Evolutionary conservation across 2,113 vertebrate genomes (phyloP).

Genomic region (Oophaga pumilio): DNA sequence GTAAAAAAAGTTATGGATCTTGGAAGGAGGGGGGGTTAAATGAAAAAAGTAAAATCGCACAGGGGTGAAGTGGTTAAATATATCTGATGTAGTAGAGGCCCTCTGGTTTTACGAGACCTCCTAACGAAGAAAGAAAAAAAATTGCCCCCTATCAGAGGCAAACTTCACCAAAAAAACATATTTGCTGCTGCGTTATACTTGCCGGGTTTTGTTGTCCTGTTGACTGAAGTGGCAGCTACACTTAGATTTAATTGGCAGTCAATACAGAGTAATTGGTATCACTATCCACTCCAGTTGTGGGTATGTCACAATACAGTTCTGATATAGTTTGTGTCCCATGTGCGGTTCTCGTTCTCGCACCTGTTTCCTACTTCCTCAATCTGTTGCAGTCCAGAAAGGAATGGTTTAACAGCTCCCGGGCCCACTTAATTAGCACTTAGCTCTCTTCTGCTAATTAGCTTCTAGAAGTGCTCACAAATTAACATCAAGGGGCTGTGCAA

Average conservation of each 20-base stretch:
- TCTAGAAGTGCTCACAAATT: conserved; percentile 55
- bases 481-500: conserved; percentile 54
- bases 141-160: neutral
- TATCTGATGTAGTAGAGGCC: neutral
- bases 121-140: neutral
- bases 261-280: conserved; percentile 15
- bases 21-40: too few species aligned
- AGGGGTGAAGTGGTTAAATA: neutral
- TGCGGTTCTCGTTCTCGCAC: conserved; percentile 17
- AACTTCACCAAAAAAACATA: neutral
- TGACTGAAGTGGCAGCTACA: neutral
- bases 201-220: neutral
- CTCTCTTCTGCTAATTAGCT: conserved; percentile 56
- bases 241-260: neutral
- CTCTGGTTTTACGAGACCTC: neutral
- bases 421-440: conserved; percentile 57
- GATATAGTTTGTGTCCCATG: neutral
- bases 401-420: conserved; percentile 40
- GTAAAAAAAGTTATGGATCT: too few species aligned
- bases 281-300: neutral
- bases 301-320: conserved; percentile 5
- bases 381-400: conserved; percentile 46
- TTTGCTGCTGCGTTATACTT: neutral
- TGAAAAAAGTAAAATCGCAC: too few species aligned
- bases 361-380: conserved; percentile 29